Percentiles rank a stretch among this genome's conserved stretches.
Conservation (phyloP, 1,140 invertebrate species). For the Bombus picipes region DNA sequence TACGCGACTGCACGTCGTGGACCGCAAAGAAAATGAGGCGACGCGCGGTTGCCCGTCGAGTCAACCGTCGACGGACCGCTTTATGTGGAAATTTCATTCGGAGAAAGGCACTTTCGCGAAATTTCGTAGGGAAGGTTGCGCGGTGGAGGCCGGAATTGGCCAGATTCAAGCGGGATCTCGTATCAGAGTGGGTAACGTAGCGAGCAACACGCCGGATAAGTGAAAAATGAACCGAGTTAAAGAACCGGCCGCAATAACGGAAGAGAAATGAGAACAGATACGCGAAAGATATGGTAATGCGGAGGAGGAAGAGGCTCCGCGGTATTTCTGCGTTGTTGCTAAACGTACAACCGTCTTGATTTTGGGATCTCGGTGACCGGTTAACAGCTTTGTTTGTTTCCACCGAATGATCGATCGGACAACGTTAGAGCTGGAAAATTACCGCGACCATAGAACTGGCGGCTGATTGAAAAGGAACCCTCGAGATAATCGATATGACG, state of each 20-base stretch:
- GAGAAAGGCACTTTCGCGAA: neutral
- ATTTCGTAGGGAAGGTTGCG: neutral
- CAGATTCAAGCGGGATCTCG: slow-evolving; percentile 7
- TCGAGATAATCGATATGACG: too few relatives aligned
- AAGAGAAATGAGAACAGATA: slow-evolving; percentile 43
- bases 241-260: slow-evolving; percentile 44
- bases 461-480: too few relatives aligned
- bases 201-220: slow-evolving; percentile 52
- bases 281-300: slow-evolving; percentile 42
- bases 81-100: neutral
- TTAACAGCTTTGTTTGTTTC: slow-evolving; percentile 74
- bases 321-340: neutral
- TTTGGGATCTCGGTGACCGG: slow-evolving; percentile 61
- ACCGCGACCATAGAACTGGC: too few relatives aligned
- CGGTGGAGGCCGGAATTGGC: neutral
- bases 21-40: neutral
- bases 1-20: too few relatives aligned
- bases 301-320: neutral
- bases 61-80: neutral
- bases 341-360: slow-evolving; percentile 55
- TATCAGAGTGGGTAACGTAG: neutral
- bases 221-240: slow-evolving; percentile 76
- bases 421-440: slow-evolving; percentile 20
- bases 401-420: slow-evolving; percentile 55
- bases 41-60: neutral